Conservation (phyloP, 2,888 invertebrate species). For the Conistra vaccinii region DNA sequence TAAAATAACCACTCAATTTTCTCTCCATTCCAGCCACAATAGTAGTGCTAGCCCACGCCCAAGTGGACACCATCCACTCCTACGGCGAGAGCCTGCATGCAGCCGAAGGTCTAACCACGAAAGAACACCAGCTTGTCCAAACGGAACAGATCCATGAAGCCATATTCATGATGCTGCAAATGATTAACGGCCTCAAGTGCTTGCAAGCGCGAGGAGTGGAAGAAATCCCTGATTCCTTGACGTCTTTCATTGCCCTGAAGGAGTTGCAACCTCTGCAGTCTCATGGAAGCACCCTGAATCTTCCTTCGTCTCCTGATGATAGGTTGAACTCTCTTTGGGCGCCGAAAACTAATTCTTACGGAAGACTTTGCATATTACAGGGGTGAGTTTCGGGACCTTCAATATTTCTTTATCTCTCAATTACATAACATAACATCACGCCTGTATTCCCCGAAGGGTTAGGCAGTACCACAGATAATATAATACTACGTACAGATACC, state of each 20-base stretch:
- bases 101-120: constrained; percentile 84
- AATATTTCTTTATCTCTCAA: neutral
- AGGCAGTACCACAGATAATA: too few species aligned
- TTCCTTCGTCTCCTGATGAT: constrained; percentile 82
- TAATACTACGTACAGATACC: too few species aligned
- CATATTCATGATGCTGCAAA: constrained; percentile 94
- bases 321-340: constrained; percentile 86
- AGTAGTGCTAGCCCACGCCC: constrained; percentile 93
- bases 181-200: constrained; percentile 95
- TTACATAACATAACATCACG: too few species aligned
- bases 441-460: too few species aligned
- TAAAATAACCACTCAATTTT: neutral
- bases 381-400: constrained; percentile 89
- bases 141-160: constrained; percentile 92
- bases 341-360: constrained; percentile 89
- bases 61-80: constrained; percentile 94
- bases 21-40: constrained; percentile 92
- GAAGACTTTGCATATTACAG: constrained; percentile 94
- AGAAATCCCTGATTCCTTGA: constrained; percentile 93
- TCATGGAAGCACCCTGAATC: constrained; percentile 76
- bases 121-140: constrained; percentile 85
- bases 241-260: constrained; percentile 93
- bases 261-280: constrained; percentile 81
- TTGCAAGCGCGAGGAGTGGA: constrained; percentile 96
- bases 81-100: constrained; percentile 92